Evolutionary conservation across 1,140 invertebrate species (phyloP), one percentile per base, ranked within the genome.

Genomic region (Spodoptera frugiperda): DNA sequence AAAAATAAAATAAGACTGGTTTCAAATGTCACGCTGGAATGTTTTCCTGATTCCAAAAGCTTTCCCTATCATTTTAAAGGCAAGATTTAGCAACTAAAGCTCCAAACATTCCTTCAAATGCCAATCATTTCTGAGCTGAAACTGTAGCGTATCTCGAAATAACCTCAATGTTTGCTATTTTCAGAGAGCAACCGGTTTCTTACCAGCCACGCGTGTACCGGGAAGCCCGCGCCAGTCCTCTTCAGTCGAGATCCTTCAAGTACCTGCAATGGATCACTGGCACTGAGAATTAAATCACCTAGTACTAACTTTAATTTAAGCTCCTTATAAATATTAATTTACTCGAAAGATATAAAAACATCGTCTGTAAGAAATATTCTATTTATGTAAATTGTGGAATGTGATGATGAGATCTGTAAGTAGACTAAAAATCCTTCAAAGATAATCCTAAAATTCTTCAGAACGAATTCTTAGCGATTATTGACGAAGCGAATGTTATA

Each of bases 211-310:
- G 91, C 30, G 75, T 78, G 15, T 80, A 87, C 55, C 83, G 82
- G 19, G 89, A 92, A 21, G 78, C 90, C 0, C 85, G 89, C 33
- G 88, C 87, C 53, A 91, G 90, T 61, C 94, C 94, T 4, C 84
- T 94, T 15, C 93, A 94, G 75, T 94, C 94, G 2, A 88, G 94
- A 79, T 94, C 94, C 25, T 94, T 94, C 83, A 94, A 94, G 78
- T 94, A 94, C 79, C 89, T 94, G 30, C 94, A 94, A 84, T 93
- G 93, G 87, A 91, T 94, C 59, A 94, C 94, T 12, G 94, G 94
- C 30, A 94, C 94, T 19, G 92, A 94, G 68, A 89, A 94, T 80
- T 92, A 80, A 87, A 77, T 55, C 14, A 78, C 11, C 61, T 77
- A 78, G 72, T 3, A 39, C 59, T 75, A 65, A 63, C 25, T 63